These are phyloP conservation scores for Lonchura striata DNA, from an alignment of 2,113 vertebrate species.

Conservation along the genomic window DNA sequence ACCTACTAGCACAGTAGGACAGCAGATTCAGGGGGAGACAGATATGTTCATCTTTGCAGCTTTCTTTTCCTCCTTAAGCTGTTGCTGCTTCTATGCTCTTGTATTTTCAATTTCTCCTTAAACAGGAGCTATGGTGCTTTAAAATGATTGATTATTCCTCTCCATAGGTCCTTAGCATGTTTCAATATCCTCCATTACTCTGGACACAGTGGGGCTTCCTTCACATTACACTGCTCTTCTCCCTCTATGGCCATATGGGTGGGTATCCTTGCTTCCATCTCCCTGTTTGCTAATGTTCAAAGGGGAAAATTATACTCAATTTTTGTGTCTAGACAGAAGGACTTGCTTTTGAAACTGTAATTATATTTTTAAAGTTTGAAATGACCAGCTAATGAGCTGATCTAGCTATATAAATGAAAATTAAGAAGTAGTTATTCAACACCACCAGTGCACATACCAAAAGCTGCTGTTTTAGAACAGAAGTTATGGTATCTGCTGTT, in stretches of 20 bases:
- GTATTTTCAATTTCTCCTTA: not conserved
- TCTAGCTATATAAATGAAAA: not conserved
- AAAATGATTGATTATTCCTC: not conserved
- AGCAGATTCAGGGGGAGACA: not conserved
- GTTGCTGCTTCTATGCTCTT: not conserved
- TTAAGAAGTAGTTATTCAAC: not conserved
- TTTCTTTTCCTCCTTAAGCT: not conserved
- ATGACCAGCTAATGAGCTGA: not conserved
- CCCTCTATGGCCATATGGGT: rapidly evolving
- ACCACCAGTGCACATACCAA: not conserved
- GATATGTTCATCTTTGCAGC: not conserved
- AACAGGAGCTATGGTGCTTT: not conserved
- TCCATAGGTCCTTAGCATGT: not conserved
- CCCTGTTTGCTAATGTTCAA: not conserved
- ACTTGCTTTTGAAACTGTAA: not conserved
- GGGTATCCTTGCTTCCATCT: not conserved
- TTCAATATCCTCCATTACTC: not conserved
- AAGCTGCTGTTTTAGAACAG: not conserved
- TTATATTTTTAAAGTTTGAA: not conserved
- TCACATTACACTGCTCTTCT: not conserved
- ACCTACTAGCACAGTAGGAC: not conserved
- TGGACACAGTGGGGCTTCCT: too few species aligned
- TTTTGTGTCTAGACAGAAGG: not conserved
- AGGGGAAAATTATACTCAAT: not conserved
- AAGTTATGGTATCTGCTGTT: not conserved